Evolutionary conservation across 2,888 invertebrate species (phyloP).

Genomic region (Neoscelio sp.): DNA sequence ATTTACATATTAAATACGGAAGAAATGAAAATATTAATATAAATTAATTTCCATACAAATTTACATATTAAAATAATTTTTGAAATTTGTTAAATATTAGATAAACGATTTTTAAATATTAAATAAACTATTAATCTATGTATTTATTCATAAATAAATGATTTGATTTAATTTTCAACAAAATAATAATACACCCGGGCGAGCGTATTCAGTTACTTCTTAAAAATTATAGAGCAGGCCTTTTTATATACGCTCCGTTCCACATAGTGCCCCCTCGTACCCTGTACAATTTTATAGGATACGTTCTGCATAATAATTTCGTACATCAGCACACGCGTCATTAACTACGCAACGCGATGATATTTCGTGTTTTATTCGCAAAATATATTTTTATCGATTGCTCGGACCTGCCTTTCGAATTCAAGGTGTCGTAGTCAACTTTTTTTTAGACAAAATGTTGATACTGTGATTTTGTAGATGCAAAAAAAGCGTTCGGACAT

Average conservation of each 20-base stretch:
- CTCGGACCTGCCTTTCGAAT: slow-evolving; percentile 1
- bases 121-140: too few species aligned
- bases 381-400: slow-evolving; percentile 42
- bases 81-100: too few species aligned
- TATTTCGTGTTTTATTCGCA: slow-evolving; percentile 41
- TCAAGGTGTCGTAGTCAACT: not conserved
- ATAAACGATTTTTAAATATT: too few species aligned
- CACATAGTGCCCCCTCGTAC: slow-evolving; percentile 19
- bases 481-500: slow-evolving; percentile 32
- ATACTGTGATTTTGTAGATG: slow-evolving; percentile 21
- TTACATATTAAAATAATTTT: too few species aligned
- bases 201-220: slow-evolving; percentile 66
- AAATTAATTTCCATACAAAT: too few species aligned
- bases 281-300: slow-evolving; percentile 57
- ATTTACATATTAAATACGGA: too few species aligned
- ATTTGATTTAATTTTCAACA: too few species aligned
- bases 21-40: too few species aligned
- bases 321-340: slow-evolving; percentile 48
- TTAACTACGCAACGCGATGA: slow-evolving; percentile 30
- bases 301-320: slow-evolving; percentile 53
- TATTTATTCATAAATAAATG: too few species aligned
- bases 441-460: too few species aligned
- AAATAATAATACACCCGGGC: slow-evolving; percentile 64
- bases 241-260: slow-evolving; percentile 52
- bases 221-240: slow-evolving; percentile 66